Conservation (phyloP, 2,888 invertebrate genomes). For the Cordilura impudica region DNA sequence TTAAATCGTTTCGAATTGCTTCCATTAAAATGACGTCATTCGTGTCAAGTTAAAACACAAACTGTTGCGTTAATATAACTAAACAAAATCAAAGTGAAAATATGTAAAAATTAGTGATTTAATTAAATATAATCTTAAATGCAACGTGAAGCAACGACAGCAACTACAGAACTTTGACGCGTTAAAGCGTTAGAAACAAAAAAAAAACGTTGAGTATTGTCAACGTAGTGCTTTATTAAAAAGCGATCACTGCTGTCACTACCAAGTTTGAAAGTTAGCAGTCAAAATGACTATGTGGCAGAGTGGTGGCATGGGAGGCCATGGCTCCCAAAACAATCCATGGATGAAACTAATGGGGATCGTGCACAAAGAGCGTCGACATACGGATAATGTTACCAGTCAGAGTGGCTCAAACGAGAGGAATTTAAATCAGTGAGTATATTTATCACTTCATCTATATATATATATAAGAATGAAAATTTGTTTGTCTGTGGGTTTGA, state of each 20-base stretch:
- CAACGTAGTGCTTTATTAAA: slow-evolving; percentile 2
- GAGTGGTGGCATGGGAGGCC: slow-evolving; percentile 86
- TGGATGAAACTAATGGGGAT: slow-evolving; percentile 91
- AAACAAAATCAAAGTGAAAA: background rate
- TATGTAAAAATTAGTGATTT: slow-evolving; percentile 11
- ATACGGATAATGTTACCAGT: slow-evolving; percentile 81
- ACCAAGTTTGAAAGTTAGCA: slow-evolving; percentile 64
- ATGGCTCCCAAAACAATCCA: slow-evolving; percentile 88
- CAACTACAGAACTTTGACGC: slow-evolving; percentile 1
- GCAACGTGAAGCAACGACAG: background rate
- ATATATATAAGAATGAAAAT: too few relatives aligned
- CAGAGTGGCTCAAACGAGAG: slow-evolving; percentile 82
- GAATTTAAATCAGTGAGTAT: slow-evolving; percentile 85
- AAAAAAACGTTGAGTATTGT: slow-evolving; percentile 4
- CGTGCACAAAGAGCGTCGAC: slow-evolving; percentile 86
- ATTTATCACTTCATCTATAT: too few relatives aligned
- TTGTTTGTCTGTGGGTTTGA: too few relatives aligned
- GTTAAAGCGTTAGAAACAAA: slow-evolving; percentile 23
- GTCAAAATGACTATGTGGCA: slow-evolving; percentile 86
- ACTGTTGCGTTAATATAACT: background rate
- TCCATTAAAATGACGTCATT: slow-evolving; percentile 47
- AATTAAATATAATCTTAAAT: background rate
- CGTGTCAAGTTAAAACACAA: background rate
- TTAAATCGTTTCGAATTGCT: slow-evolving; percentile 41
- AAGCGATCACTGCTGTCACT: slow-evolving; percentile 22